Conservation (phyloP, 2,888 invertebrate genomes). For the Leistus spinibarbis region DNA sequence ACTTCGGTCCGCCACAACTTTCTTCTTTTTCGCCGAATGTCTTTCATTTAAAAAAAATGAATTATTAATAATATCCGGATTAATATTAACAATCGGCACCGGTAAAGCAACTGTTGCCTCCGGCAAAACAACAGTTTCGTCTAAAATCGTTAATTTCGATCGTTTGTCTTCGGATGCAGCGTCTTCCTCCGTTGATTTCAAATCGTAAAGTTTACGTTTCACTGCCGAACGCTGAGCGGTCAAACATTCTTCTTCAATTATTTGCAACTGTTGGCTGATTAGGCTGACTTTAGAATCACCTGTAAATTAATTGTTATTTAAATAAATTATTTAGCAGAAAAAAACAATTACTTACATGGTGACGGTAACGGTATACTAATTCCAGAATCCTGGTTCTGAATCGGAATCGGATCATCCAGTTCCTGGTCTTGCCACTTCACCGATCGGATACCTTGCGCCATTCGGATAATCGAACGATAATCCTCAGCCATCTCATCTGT, state of each 20-base stretch:
- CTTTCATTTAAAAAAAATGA: conserved; percentile 17
- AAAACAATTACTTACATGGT: conserved; percentile 15
- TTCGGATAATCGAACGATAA: conserved; percentile 65
- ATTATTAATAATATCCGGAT: conserved; percentile 18
- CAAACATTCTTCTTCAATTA: background rate
- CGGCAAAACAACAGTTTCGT: conserved; percentile 15
- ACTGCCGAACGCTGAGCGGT: conserved; percentile 7
- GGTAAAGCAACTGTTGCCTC: background rate
- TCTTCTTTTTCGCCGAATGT: conserved; percentile 9
- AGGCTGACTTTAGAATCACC: background rate
- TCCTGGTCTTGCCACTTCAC: conserved; percentile 67
- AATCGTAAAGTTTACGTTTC: conserved; percentile 25
- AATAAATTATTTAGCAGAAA: background rate
- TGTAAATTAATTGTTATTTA: background rate
- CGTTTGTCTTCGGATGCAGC: background rate
- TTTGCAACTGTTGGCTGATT: background rate
- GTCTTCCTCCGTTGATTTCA: conserved; percentile 8
- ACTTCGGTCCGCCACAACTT: conserved; percentile 22
- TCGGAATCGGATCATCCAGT: conserved; percentile 4
- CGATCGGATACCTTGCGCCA: conserved; percentile 64
- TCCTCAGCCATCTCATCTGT: conserved; percentile 63
- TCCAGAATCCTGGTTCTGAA: conserved; percentile 45
- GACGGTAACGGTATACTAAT: conserved; percentile 39
- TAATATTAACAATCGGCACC: background rate
- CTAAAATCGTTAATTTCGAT: conserved; percentile 2